phyloP scores from a whole-genome alignment of 2,113 vertebrate genomes.

The Festucalex cinctus region DNA sequence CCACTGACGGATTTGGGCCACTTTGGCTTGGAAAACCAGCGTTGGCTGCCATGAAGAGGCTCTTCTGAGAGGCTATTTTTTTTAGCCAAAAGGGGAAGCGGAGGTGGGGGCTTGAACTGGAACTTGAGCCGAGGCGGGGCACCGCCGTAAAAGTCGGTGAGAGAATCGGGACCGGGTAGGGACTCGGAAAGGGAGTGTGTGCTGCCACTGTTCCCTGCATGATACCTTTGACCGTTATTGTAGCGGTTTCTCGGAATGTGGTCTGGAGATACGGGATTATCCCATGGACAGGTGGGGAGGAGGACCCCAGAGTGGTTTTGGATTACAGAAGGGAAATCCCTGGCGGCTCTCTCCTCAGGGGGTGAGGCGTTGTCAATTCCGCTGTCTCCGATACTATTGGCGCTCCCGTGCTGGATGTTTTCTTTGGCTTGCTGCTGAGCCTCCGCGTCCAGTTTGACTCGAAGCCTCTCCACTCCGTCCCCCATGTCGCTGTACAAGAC shows the following conservation, averaged over 20 bases:
- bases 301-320: constrained; percentile 73
- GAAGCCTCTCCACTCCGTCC: constrained; percentile 83
- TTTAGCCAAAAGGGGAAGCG: constrained; percentile 65
- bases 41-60: constrained; percentile 64
- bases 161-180: constrained; percentile 60
- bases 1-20: constrained; percentile 75
- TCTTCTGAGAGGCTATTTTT: constrained; percentile 56
- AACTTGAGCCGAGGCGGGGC: constrained; percentile 76
- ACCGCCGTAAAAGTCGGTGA: constrained; percentile 66
- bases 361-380: constrained; percentile 87
- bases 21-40: constrained; percentile 84
- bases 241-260: constrained; percentile 61
- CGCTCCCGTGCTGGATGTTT: constrained; percentile 73
- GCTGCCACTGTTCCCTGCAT: constrained; percentile 38
- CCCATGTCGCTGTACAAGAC: constrained; percentile 91
- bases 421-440: constrained; percentile 77
- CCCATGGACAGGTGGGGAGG: constrained; percentile 76
- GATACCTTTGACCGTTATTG: constrained; percentile 56
- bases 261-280: constrained; percentile 68
- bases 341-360: constrained; percentile 82
- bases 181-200: constrained; percentile 67
- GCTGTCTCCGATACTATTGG: constrained; percentile 90
- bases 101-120: constrained; percentile 67
- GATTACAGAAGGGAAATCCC: constrained; percentile 82
- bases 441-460: constrained; percentile 81